phyloP scores from a whole-genome alignment of 2,797 vertebrate species.

The Muscicapa striata region DNA sequence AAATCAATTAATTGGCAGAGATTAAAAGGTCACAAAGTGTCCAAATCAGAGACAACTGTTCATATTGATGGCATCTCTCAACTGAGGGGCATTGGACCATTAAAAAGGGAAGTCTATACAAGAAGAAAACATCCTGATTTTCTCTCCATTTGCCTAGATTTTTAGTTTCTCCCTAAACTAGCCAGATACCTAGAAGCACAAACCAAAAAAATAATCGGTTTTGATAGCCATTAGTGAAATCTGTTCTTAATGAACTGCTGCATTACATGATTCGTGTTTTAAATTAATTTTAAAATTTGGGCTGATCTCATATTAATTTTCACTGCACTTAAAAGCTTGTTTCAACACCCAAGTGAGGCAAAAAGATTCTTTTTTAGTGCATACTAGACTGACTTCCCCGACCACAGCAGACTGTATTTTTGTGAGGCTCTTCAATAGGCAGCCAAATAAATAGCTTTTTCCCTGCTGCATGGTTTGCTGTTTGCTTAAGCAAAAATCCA shows the following conservation, averaged over 20 bases:
- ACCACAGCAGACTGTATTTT: slow-evolving; percentile 67
- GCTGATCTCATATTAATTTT: slow-evolving; percentile 32
- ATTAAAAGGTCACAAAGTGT: neutral
- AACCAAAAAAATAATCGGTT: neutral
- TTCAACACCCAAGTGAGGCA: slow-evolving; percentile 22
- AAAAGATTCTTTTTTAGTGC: slow-evolving; percentile 37
- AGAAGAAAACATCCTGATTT: neutral
- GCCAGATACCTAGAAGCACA: neutral
- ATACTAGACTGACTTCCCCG: slow-evolving; percentile 47
- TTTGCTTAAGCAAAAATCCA: slow-evolving; percentile 83
- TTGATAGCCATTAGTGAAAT: neutral
- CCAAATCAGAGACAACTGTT: neutral
- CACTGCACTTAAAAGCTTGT: neutral
- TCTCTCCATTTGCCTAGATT: neutral
- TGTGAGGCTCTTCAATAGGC: slow-evolving; percentile 68
- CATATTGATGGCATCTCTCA: neutral
- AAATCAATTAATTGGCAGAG: neutral
- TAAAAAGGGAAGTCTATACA: neutral
- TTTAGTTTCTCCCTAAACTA: neutral
- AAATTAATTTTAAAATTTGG: neutral
- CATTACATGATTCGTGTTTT: neutral
- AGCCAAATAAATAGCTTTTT: slow-evolving; percentile 79
- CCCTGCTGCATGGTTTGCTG: slow-evolving; percentile 74
- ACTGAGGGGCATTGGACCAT: neutral
- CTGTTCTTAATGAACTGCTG: neutral